Base-by-base conservation (phyloP, 2,797 vertebrate genomes). In the Sebastes cheni region DNA sequence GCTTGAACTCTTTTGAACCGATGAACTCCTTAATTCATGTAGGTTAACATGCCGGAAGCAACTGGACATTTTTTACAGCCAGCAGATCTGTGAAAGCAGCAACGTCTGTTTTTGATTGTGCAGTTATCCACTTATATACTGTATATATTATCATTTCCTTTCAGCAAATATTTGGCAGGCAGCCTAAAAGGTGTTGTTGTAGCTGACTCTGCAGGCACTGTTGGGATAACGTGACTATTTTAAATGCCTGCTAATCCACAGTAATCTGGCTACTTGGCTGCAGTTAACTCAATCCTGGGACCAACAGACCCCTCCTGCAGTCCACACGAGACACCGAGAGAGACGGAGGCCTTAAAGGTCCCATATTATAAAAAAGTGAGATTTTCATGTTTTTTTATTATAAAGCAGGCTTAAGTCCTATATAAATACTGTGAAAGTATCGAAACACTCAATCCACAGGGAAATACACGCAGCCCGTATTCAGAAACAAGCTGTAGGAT, bases 201-300 rank as follows among this genome's bases (percentile, higher is more conserved):
- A 85, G 82, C 89, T 89, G 92, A 91, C 81, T 86, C 64, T 86
- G 86, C 83, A 88, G 84, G 84, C 75, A 69, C 86, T 78, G 90
- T 65, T 86, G 91, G 92, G 93, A 93, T 94, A 94, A 95, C 92
- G 93, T 94, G 93, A 94, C 94, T 94, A 92, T 94, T 93, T 94
- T 90, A 93, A 94, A 94, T 92, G 91, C 90, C 88, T 73, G 80
- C 86, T 95, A 95, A 95, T 95, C 94, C 93, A 93, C 86, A 81
- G 74, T 95, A 95, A 95, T 94, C 93, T 94, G 93, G 92, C 92
- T 86, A 93, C 91, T 94, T 94, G 88, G 93, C 93, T 72, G 71
- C 89, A 91, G 93, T 94, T 94, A 93, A 94, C 91, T 94, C 93
- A 93, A 92, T 90, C 91, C 87, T 78, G 83, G 81, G 80, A 81